Conservation (phyloP, 2,888 invertebrate genomes). For the Anodontia alba region DNA sequence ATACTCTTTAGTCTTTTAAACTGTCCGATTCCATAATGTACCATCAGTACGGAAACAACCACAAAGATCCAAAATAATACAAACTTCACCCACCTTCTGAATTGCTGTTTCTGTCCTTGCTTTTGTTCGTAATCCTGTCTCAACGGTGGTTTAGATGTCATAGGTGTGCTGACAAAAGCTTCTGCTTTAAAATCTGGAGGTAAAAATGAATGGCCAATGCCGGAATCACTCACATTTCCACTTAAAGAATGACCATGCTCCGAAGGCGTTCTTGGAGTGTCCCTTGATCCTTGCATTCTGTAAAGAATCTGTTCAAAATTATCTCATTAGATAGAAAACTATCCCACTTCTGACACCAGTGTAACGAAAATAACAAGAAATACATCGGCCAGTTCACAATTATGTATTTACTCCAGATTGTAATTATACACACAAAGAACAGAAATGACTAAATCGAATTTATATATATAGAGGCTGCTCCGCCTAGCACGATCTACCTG, state of each 20-base stretch:
- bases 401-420: no score
- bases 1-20: no score
- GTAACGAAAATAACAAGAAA: no score
- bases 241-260: neutral
- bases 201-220: neutral
- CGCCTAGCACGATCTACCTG: no score
- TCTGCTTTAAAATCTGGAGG: neutral
- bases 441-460: no score
- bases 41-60: neutral
- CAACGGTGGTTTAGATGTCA: neutral
- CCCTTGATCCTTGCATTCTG: neutral
- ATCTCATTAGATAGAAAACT: no score
- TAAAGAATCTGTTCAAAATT: neutral
- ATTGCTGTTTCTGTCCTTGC: neutral
- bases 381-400: no score
- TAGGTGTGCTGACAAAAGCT: neutral
- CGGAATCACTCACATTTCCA: constrained; percentile 10
- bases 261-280: neutral
- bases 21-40: no score
- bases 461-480: no score
- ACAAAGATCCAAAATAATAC: neutral
- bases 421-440: no score
- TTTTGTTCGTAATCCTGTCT: neutral
- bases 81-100: neutral
- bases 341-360: no score